Conservation (phyloP, 2,888 invertebrate species). For the Protophormia terraenovae region DNA sequence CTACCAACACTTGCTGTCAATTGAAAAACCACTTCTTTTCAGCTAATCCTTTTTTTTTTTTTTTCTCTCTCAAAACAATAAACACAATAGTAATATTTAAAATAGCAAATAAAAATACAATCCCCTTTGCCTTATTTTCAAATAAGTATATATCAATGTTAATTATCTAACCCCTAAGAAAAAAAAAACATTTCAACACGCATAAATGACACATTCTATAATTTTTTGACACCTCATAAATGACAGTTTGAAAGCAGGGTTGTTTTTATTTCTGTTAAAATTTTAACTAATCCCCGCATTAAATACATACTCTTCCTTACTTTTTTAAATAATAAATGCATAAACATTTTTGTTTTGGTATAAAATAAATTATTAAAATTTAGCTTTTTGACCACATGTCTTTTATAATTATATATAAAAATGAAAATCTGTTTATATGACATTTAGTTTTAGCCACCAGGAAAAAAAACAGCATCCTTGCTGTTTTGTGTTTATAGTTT, state of each 20-base stretch:
- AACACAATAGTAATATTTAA: conserved; percentile 13
- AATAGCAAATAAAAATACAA: neutral
- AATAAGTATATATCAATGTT: conserved; percentile 49
- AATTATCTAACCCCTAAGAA: conserved; percentile 58
- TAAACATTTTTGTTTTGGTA: too few species aligned
- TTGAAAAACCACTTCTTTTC: conserved; percentile 63
- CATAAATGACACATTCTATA: conserved; percentile 45
- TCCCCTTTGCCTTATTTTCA: conserved; percentile 8
- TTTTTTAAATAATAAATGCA: conserved; percentile 14
- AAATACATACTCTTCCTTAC: conserved; percentile 1
- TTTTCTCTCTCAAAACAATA: neutral
- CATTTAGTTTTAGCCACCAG: too few species aligned
- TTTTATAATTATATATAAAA: conserved; percentile 58
- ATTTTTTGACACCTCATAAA: conserved; percentile 63
- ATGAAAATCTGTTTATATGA: too few species aligned
- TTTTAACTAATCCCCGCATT: conserved; percentile 44
- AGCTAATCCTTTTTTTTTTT: conserved; percentile 55
- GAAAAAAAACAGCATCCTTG: conserved; percentile 28
- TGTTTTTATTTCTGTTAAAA: conserved; percentile 18
- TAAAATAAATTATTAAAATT: neutral
- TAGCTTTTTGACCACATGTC: conserved; percentile 64
- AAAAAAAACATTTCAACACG: conserved; percentile 54
- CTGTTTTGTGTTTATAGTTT: conserved; percentile 12
- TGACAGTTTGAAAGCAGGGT: conserved; percentile 56
- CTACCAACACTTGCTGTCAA: conserved; percentile 58